Evolutionary conservation across 2,888 invertebrate species (phyloP).

Genomic region (Thumatha senex): DNA sequence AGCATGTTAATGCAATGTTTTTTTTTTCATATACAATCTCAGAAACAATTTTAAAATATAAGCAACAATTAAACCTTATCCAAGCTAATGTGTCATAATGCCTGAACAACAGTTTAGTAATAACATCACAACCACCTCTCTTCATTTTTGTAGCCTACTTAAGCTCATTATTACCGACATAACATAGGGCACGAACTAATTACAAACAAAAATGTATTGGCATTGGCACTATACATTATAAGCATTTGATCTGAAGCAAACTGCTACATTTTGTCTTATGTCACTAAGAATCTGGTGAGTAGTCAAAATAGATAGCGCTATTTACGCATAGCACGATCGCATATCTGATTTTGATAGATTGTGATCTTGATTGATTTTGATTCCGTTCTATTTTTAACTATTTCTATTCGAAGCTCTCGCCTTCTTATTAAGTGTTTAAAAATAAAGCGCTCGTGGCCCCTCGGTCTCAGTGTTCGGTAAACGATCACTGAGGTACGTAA

Average conservation of each 20-base stretch:
- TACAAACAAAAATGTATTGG: constrained; percentile 29
- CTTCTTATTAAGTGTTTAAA: too few relatives aligned
- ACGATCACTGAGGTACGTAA: too few relatives aligned
- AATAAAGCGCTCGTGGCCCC: too few relatives aligned
- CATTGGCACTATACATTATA: constrained; percentile 51
- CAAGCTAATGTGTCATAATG: constrained; percentile 51
- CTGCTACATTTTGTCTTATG: not conserved
- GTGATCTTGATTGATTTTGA: too few relatives aligned
- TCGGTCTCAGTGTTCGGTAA: too few relatives aligned
- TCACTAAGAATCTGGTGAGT: not conserved
- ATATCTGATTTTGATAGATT: too few relatives aligned
- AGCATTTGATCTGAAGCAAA: constrained; percentile 10
- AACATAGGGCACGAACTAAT: constrained; percentile 42
- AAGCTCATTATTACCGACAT: constrained; percentile 58
- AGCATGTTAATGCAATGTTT: too few relatives aligned
- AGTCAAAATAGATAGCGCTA: not conserved
- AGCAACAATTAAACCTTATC: constrained; percentile 47
- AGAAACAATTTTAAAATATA: constrained; percentile 44
- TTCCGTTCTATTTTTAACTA: too few relatives aligned
- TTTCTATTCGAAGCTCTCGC: too few relatives aligned
- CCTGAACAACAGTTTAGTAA: constrained; percentile 50
- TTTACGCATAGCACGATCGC: not conserved
- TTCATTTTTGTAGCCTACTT: constrained; percentile 52
- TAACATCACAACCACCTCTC: constrained; percentile 66
- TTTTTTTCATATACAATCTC: not conserved